Conservation (phyloP, 1,140 invertebrate species). For the Belonocnema kinseyi region DNA sequence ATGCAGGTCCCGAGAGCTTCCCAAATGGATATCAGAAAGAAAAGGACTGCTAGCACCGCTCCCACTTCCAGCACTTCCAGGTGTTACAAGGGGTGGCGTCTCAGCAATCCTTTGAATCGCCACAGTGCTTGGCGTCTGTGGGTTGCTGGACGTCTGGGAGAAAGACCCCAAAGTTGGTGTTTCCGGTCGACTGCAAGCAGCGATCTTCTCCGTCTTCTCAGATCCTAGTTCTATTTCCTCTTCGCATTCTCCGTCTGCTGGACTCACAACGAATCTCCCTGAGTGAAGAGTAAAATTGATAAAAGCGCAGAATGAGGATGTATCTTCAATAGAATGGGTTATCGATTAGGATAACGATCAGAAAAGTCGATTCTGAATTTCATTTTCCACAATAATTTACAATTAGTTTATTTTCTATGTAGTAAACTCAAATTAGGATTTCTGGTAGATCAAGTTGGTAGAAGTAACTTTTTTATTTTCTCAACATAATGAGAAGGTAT, state of each 20-base stretch:
- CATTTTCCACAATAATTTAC: background rate
- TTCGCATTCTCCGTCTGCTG: slow-evolving; percentile 69
- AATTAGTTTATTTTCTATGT: too few species aligned
- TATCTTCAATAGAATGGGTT: too few species aligned
- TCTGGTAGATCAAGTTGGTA: too few species aligned
- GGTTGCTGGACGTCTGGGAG: slow-evolving; percentile 58
- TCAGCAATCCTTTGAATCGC: slow-evolving; percentile 69
- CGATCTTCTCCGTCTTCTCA: slow-evolving; percentile 32
- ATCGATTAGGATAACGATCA: too few species aligned
- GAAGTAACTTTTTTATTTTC: too few species aligned
- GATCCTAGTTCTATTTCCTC: slow-evolving; percentile 50
- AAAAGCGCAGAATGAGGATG: slow-evolving; percentile 1
- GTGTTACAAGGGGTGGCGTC: slow-evolving; percentile 74
- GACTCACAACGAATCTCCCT: slow-evolving; percentile 75
- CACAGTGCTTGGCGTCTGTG: slow-evolving; percentile 57
- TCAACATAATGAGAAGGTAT: too few species aligned
- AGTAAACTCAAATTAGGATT: too few species aligned
- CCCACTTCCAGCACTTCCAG: slow-evolving; percentile 79
- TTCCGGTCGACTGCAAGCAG: slow-evolving; percentile 39
- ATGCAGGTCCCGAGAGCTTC: slow-evolving; percentile 59
- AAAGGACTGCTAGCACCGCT: slow-evolving; percentile 77
- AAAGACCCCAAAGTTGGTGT: slow-evolving; percentile 49
- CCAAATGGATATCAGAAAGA: slow-evolving; percentile 51
- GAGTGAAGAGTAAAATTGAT: slow-evolving; percentile 43
- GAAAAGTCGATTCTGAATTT: too few species aligned